phyloP scores from a whole-genome alignment of 2,797 vertebrate species.

The Garrulus glandarius region DNA sequence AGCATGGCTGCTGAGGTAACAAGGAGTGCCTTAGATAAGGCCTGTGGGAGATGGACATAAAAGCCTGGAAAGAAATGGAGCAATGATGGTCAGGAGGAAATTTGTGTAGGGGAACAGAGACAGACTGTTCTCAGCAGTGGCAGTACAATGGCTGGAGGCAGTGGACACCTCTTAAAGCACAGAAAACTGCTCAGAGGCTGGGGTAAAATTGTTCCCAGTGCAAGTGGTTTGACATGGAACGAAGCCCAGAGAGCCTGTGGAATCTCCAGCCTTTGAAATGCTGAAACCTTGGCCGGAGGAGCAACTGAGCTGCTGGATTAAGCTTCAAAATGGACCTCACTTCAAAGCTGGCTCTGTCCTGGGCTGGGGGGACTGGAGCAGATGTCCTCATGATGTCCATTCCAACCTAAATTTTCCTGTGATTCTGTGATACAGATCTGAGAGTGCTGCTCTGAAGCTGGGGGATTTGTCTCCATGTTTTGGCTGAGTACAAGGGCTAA shows the following conservation, averaged over 20 bases:
- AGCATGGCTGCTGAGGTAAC: background rate
- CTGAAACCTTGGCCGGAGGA: background rate
- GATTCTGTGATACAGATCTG: background rate
- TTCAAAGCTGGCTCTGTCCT: background rate
- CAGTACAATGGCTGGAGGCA: background rate
- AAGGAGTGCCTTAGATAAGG: background rate
- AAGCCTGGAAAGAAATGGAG: background rate
- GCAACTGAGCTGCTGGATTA: background rate
- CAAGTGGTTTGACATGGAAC: background rate
- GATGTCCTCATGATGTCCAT: background rate
- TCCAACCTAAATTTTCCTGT: background rate
- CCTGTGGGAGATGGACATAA: background rate
- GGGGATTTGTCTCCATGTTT: rapidly evolving
- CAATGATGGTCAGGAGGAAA: background rate
- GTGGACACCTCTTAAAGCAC: background rate
- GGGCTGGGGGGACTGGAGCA: background rate
- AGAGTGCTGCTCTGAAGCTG: background rate
- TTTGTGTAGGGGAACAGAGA: rapidly evolving
- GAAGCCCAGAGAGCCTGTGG: background rate
- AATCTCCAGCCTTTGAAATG: background rate
- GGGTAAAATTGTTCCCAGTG: background rate
- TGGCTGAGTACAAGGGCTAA: rapidly evolving
- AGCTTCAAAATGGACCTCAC: background rate
- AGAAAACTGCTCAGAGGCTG: background rate
- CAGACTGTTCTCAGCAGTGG: background rate